Evolutionary conservation across 1,140 invertebrate species (phyloP).

Genomic region (Magallana gigas): DNA sequence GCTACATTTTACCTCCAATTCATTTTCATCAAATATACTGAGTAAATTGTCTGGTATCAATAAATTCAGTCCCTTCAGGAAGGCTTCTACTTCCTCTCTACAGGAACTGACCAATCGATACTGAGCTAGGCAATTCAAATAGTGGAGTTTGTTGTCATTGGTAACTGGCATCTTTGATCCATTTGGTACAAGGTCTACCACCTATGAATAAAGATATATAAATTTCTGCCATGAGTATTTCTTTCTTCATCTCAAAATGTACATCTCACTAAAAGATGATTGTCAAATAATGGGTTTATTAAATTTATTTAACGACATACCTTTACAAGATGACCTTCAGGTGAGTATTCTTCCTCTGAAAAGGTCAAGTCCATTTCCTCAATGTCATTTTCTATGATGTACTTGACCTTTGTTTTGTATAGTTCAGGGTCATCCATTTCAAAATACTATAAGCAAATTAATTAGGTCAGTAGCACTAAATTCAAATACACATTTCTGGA

Average conservation of each 20-base stretch:
- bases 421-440: constrained; percentile 97
- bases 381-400: constrained; percentile 93
- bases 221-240: no score
- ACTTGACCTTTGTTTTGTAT: constrained; percentile 94
- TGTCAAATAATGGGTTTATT: no score
- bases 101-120: constrained; percentile 90
- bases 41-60: constrained; percentile 95
- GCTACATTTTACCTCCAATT: constrained; percentile 88
- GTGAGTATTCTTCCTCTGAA: constrained; percentile 92
- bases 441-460: constrained; percentile 86
- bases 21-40: constrained; percentile 97
- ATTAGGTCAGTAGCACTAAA: background rate
- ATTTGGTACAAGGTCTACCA: constrained; percentile 87
- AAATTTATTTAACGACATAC: constrained; percentile 70
- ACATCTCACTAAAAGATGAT: no score
- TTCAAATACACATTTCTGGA: constrained; percentile 1
- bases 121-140: constrained; percentile 93
- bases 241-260: no score
- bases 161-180: constrained; percentile 86
- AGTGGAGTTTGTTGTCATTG: constrained; percentile 89
- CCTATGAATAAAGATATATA: constrained; percentile 69
- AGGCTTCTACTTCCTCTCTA: constrained; percentile 91
- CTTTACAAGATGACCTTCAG: constrained; percentile 87
- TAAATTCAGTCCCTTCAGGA: constrained; percentile 92
- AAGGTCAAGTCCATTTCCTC: constrained; percentile 92